Conservation (phyloP, 2,113 vertebrate genomes). For the Urocynchramus pylzowi region DNA sequence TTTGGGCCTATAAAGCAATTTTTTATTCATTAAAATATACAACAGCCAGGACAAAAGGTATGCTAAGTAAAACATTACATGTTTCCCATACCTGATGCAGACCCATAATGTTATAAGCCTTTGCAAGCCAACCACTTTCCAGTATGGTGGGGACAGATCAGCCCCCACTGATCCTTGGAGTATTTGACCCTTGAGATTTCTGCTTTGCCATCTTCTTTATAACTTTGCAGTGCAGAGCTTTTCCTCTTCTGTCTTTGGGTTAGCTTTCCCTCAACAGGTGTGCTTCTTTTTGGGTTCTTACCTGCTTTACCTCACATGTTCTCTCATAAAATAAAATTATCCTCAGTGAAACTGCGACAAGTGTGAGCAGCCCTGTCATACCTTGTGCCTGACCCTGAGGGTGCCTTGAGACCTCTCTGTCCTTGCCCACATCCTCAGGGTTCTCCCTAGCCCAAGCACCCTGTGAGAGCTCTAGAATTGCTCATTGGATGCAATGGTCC, state of each 20-base stretch:
- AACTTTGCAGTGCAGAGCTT: background rate
- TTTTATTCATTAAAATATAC: background rate
- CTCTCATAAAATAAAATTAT: background rate
- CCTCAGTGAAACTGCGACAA: background rate
- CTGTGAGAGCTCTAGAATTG: background rate
- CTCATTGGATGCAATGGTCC: fast-evolving
- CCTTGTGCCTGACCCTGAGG: background rate
- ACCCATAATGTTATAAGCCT: background rate
- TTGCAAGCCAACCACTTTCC: background rate
- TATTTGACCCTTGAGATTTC: background rate
- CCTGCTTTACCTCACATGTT: background rate
- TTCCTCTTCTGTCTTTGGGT: background rate
- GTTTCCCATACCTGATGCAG: background rate
- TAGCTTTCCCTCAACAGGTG: background rate
- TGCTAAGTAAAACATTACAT: background rate
- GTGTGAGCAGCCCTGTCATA: fast-evolving
- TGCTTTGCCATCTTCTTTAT: background rate
- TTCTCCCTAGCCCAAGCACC: background rate
- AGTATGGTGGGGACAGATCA: background rate
- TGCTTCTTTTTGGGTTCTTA: background rate
- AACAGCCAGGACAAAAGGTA: background rate
- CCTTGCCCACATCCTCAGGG: fast-evolving
- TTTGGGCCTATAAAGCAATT: background rate
- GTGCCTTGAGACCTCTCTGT: background rate
- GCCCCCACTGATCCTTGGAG: background rate